Base-by-base conservation (phyloP, 1,140 invertebrate species). In the Phymorhynchus buccinoides region DNA sequence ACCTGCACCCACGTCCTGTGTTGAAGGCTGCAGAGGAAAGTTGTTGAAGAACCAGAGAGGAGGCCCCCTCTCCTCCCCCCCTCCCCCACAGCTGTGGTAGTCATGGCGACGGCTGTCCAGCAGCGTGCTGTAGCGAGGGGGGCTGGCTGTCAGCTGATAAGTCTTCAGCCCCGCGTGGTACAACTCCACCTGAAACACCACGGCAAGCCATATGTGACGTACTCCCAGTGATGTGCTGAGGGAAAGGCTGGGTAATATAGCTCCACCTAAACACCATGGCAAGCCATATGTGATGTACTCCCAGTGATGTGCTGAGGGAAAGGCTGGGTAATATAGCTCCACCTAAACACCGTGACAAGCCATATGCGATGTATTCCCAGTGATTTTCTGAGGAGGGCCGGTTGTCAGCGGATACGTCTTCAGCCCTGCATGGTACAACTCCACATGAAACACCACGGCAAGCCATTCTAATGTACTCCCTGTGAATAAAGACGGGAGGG, bases 41-140 rank as follows among this genome's bases (percentile, higher is more conserved):
- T 75, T 56, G 44, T 52, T 75, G 75, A 84, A 83, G 66, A 73
- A 42, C 81, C 81, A 83, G 62, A 83, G 30, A 39, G 41, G 22
- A 30, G 71, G 27, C 14, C 39, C 39, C 77, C 27, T 79, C 22
- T 52, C 77, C 3, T 42, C 27, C 2, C 39, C 66, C 3, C 42
- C 27, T 3, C 39, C 66, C 81, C 14, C 12, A 83, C 81, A 83
- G 66, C 81, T 62, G 1, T 30, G 39, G 81, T 22, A 48, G 81
- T 83, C 81, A 35, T 42, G 39, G 1, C 44, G 39, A 2, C 62
- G 35, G 66, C 18, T 66, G 44, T 83, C 62, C 66, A 83, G 81
- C 32, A 27, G 66, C 18, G 81, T 83, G 30, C 35, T 9, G 81
- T 83, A 83, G 16, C 32, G 16, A 9, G 81, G 81, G 18, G 62